Conservation (phyloP, 2,113 vertebrate genomes). For the Haemorhous mexicanus region DNA sequence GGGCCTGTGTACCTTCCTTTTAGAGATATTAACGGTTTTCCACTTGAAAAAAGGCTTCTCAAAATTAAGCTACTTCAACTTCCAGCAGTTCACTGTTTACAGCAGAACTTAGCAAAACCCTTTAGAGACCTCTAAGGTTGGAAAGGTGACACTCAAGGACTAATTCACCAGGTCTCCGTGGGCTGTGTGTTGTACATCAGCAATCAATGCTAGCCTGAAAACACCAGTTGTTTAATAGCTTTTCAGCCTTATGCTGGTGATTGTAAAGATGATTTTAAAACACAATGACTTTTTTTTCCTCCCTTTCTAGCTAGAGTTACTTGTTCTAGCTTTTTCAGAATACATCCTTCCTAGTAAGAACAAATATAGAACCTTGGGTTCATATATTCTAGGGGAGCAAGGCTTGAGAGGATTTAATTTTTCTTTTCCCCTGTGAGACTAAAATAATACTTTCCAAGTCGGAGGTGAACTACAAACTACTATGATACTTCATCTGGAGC, state of each 20-base stretch:
- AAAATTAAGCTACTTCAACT: background rate
- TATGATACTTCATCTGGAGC: background rate
- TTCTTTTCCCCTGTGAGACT: background rate
- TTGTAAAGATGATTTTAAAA: background rate
- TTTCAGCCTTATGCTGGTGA: conserved; percentile 38
- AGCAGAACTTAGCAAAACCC: background rate
- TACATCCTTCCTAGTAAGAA: background rate
- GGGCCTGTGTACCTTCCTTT: background rate
- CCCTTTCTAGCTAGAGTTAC: background rate
- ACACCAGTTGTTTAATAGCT: background rate
- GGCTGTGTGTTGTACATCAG: background rate
- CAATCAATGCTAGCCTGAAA: background rate
- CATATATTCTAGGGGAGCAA: background rate
- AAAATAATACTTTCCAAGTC: background rate
- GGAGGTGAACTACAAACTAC: background rate
- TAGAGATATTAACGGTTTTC: background rate
- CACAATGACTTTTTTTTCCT: background rate
- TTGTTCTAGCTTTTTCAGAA: background rate
- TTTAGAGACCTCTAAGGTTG: background rate
- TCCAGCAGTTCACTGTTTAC: background rate
- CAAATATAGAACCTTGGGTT: background rate
- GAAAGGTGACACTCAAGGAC: background rate
- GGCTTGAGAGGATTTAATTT: background rate
- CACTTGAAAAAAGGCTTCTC: background rate
- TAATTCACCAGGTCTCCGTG: background rate